Evolutionary conservation across 2,113 vertebrate species (phyloP).

Genomic region (Ptilonorhynchus violaceus): DNA sequence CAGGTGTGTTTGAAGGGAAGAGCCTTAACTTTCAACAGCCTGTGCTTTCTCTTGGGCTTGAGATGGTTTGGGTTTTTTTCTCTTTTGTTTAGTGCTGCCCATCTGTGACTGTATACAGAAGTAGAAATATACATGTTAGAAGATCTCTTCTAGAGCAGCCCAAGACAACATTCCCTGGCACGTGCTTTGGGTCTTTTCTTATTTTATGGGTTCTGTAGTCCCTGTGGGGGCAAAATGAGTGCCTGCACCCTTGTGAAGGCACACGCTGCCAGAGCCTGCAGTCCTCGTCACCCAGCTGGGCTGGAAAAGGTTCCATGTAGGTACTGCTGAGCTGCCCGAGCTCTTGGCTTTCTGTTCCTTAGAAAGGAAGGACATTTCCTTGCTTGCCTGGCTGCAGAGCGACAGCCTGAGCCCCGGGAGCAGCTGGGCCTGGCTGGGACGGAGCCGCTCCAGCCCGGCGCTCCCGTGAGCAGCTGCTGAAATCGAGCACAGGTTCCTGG

Average conservation of each 20-base stretch:
- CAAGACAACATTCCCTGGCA: not conserved
- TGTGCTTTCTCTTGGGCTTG: not conserved
- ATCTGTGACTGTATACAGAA: not conserved
- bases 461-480: slow-evolving; percentile 42
- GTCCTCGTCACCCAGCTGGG: not conserved
- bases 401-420: not conserved
- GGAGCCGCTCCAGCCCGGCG: not conserved
- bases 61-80: not conserved
- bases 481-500: not conserved
- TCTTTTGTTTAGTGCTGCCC: not conserved
- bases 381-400: not conserved
- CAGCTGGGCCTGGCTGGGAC: slow-evolving; percentile 22
- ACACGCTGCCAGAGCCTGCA: not conserved
- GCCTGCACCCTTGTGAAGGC: not conserved
- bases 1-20: not conserved
- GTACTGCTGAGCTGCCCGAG: rapidly evolving
- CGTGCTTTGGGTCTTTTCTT: not conserved
- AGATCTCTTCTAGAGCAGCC: not conserved
- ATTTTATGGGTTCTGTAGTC: not conserved
- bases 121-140: not conserved
- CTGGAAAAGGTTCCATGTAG: rapidly evolving
- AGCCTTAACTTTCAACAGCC: not conserved
- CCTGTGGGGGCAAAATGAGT: rapidly evolving
- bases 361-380: rapidly evolving
- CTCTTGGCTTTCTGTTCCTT: not conserved